These are phyloP conservation scores for Furcifer pardalis DNA, from an alignment of 2,797 vertebrate species.

Conservation along the genomic window DNA sequence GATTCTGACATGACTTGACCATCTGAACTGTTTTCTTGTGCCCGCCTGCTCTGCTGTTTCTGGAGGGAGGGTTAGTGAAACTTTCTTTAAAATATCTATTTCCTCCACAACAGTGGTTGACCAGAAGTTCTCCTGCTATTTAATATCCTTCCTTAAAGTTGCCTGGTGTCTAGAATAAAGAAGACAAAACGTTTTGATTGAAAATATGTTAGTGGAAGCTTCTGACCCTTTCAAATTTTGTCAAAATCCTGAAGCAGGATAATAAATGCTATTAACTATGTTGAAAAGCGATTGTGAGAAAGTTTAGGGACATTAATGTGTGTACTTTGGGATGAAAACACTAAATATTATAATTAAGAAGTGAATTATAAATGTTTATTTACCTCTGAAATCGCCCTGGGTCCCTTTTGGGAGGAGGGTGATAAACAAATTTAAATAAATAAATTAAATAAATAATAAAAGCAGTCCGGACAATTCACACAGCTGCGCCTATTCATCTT, in stretches of 20 bases:
- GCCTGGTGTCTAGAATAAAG: not conserved
- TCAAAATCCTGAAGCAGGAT: not conserved
- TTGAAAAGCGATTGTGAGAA: too few species aligned
- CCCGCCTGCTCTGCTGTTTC: constrained; percentile 23
- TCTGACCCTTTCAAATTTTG: not conserved
- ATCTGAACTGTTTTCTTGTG: not conserved
- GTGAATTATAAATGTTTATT: too few species aligned
- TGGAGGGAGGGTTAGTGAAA: not conserved
- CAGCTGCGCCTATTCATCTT: too few species aligned
- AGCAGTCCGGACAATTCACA: too few species aligned
- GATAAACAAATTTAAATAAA: too few species aligned
- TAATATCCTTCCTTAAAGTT: not conserved
- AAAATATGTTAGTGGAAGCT: not conserved
- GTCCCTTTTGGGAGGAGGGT: too few species aligned
- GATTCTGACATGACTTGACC: constrained; percentile 54
- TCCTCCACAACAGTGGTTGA: not conserved
- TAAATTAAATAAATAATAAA: too few species aligned
- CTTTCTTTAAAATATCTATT: not conserved
- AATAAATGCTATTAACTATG: too few species aligned
- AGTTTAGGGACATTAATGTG: too few species aligned
- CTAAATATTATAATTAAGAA: too few species aligned
- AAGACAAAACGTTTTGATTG: not conserved
- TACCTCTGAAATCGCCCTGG: too few species aligned
- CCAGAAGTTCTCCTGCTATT: not conserved
- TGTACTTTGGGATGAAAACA: too few species aligned